Conservation (phyloP, 2,888 invertebrate species). For the Trichopoda pennipes region DNA sequence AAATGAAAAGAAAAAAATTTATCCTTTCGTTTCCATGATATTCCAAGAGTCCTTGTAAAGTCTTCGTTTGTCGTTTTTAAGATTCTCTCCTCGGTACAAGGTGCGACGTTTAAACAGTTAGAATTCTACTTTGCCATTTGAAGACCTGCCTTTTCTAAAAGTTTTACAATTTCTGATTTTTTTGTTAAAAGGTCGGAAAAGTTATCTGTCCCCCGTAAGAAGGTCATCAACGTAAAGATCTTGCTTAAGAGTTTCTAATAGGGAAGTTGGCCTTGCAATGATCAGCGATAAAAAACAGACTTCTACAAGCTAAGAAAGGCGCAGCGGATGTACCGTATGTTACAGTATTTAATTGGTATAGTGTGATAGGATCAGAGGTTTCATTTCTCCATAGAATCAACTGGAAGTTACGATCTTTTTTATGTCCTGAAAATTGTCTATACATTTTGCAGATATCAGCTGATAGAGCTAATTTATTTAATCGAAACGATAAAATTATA, state of each 20-base stretch:
- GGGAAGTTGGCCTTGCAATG: constrained; percentile 53
- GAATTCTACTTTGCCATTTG: constrained; percentile 55
- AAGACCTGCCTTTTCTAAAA: constrained; percentile 50
- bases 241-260: constrained; percentile 54
- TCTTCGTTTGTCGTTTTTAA: constrained; percentile 12
- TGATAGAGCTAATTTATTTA: constrained; percentile 21
- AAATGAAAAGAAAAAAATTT: constrained; percentile 7
- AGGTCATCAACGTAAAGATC: constrained; percentile 69
- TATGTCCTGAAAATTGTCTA: constrained; percentile 43
- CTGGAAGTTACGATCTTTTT: constrained; percentile 39
- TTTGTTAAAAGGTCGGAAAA: constrained; percentile 41
- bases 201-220: constrained; percentile 55
- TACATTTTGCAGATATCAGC: constrained; percentile 48
- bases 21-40: constrained; percentile 39
- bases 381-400: constrained; percentile 38
- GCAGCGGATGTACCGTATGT: constrained; percentile 64
- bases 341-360: constrained; percentile 38
- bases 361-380: constrained; percentile 4
- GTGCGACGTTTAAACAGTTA: constrained; percentile 34
- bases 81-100: background rate
- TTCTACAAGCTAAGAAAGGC: constrained; percentile 48
- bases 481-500: constrained; percentile 10
- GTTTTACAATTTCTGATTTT: constrained; percentile 41
- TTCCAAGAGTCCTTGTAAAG: constrained; percentile 27
- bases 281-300: constrained; percentile 18